Percentiles rank a stretch among this genome's conserved stretches.
Conservation (phyloP, 92 coral and sea anemone genomes). For the Zoanthus gigantus region DNA sequence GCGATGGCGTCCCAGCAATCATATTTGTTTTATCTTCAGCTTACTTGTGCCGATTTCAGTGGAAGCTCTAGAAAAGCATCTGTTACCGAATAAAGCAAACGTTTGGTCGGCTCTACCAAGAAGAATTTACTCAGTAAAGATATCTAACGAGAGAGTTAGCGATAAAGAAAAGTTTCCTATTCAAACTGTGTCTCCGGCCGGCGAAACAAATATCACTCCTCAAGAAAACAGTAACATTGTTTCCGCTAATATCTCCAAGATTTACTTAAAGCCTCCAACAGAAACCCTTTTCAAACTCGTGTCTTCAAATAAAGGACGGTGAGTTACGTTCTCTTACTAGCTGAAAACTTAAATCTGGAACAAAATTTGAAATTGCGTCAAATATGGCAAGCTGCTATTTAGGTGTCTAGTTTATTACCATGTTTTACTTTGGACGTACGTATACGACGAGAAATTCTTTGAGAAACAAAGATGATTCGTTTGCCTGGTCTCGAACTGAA, state of each 20-base stretch:
- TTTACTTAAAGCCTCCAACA: neutral
- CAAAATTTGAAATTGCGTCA: too few relatives aligned
- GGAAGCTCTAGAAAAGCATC: neutral
- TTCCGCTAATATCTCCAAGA: neutral
- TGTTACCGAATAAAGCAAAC: neutral
- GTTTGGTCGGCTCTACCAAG: neutral
- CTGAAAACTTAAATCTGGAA: too few relatives aligned
- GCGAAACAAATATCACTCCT: neutral
- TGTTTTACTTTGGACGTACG: too few relatives aligned
- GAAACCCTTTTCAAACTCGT: neutral
- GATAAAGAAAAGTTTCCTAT: neutral
- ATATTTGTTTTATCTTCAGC: neutral
- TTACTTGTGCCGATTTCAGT: neutral
- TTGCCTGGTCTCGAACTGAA: too few relatives aligned
- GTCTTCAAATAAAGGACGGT: neutral
- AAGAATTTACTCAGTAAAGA: neutral
- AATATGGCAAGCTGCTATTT: too few relatives aligned
- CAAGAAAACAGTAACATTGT: neutral
- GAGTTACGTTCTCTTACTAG: neutral
- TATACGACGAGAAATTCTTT: too few relatives aligned
- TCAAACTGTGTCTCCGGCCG: neutral
- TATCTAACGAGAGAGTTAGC: neutral
- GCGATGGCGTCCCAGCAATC: neutral
- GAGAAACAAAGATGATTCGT: too few relatives aligned
- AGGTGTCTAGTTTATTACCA: too few relatives aligned